Evolutionary conservation across 2,113 vertebrate genomes (phyloP), one percentile per base, ranked within the genome.

Genomic region (Seriola rivoliana): DNA sequence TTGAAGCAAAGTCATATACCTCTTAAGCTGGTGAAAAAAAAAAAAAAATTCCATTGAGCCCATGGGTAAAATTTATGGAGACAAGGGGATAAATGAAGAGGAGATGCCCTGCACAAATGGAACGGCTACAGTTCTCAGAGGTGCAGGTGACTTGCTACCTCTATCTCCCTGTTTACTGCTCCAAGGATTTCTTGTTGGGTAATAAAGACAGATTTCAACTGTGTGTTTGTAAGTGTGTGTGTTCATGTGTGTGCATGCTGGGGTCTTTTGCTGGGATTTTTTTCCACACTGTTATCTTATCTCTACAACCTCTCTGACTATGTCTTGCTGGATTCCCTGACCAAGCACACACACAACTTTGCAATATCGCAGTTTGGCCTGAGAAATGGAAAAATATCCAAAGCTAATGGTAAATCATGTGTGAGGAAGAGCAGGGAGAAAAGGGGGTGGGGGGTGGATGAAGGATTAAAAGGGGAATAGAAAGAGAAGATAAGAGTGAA

Each of bases 321-420:
- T 69, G 68, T 80, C 74, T 71, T 74, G 68, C 66, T 63, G 71
- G 50, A 82, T 73, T 86, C 75, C 60, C 74, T 71, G 66, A 84
- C 57, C 42, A 71, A 74, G 73, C 81, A 80, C 76, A 78, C 60
- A 72, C 46, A 71, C 38, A 88, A 44, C 48, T 63, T 38, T 80
- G 40, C 19, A 34, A 80, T 87, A 82, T 71, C 11, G 9, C 62
- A 23, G 68, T 58, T 74, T 71, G 71, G 63, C 62, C 13, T 1
- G 32, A 80, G 57, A 87, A 85, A 90, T 50, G 14, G 63, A 36
- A 78, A 79, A 77, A 72, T 72, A 75, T 78, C 67, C 78, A 75
- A 59, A 55, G 78, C 68, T 59, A 17, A 65, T 68, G 34, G 67
- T 25, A 71, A 78, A 75, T 73, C 44, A 81, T 66, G 25, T 78